Evolutionary conservation across 2,113 vertebrate genomes (phyloP).

Genomic region (Phalacrocorax brasilianus): DNA sequence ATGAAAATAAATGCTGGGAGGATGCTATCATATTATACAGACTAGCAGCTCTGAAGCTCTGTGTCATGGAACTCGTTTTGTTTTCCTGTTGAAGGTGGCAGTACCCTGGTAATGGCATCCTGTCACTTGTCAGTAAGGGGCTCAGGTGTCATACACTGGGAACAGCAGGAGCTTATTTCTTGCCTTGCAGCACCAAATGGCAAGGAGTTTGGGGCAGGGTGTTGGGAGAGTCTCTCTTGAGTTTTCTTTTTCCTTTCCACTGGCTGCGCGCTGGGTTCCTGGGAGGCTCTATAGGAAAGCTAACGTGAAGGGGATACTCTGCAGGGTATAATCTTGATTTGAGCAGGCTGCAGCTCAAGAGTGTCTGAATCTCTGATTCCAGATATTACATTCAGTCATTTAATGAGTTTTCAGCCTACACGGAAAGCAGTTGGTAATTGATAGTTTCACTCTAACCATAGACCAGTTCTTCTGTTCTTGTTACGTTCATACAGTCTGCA

Average conservation of each 20-base stretch:
- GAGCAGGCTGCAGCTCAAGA: not conserved
- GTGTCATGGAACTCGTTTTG: not conserved
- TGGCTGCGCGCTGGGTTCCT: not conserved
- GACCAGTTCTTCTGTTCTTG: not conserved
- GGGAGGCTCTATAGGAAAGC: not conserved
- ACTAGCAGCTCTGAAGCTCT: not conserved
- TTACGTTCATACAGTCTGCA: not conserved
- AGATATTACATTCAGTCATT: not conserved
- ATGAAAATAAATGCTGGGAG: not conserved
- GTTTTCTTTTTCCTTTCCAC: not conserved
- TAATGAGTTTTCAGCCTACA: not conserved
- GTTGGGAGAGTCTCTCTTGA: not conserved
- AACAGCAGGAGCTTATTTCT: not conserved
- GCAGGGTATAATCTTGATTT: rapidly evolving
- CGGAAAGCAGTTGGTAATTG: not conserved
- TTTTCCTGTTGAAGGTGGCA: not conserved
- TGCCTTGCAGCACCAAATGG: not conserved
- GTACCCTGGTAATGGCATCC: not conserved
- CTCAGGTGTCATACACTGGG: rapidly evolving
- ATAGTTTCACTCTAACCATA: not conserved
- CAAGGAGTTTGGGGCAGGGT: not conserved
- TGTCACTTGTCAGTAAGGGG: not conserved
- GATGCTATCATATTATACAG: rapidly evolving
- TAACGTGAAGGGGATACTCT: not conserved
- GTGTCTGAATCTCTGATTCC: not conserved